Evolutionary conservation across 1,140 invertebrate species (phyloP), one percentile per base, ranked within the genome.

Genomic region (Ganaspis sp.): DNA sequence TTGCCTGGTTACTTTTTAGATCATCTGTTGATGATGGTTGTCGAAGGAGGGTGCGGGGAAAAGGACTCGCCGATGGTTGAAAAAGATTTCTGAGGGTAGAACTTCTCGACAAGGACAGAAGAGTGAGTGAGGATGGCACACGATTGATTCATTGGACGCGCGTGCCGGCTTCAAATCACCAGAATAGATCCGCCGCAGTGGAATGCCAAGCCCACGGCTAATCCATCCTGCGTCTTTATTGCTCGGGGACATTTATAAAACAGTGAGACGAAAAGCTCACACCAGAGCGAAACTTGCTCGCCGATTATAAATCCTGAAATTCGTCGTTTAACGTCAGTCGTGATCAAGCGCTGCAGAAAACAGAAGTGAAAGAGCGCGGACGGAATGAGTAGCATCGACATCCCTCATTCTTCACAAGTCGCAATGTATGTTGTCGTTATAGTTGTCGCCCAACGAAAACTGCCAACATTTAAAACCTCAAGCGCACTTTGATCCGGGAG

Each of bases 111-210:
- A 12, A 64, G 40, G 49, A 72, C 12, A 40, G 49, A 37, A 21
- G 71, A 73, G 4, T 21, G 75, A 73, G 64, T 53, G 80, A 79
- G 71, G 75, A 73, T 73, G 64, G 72, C 74, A 83, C 64, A 58
- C 83, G 82, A 89, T 89, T 89, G 88, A 89, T 89, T 88, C 86
- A 89, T 88, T 87, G 84, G 84, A 85, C 86, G 86, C 88, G 87
- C 87, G 87, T 88, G 87, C 84, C 84, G 79, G 82, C 79, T 87
- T 86, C 84, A 88, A 89, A 88, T 88, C 88, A 88, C 88, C 82
- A 87, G 87, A 88, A 89, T 88, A 88, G 85, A 87, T 87, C 80
- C 80, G 77, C 40, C 76, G 79, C 75, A 74, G 75, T 75, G 85
- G 85, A 87, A 87, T 87, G 84, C 80, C 84, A 79, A 75, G 75